Percentiles rank a stretch among this genome's conserved stretches.
phyloP scores from a whole-genome alignment of 2,797 vertebrate species.

The Malacoctenus gilli region DNA sequence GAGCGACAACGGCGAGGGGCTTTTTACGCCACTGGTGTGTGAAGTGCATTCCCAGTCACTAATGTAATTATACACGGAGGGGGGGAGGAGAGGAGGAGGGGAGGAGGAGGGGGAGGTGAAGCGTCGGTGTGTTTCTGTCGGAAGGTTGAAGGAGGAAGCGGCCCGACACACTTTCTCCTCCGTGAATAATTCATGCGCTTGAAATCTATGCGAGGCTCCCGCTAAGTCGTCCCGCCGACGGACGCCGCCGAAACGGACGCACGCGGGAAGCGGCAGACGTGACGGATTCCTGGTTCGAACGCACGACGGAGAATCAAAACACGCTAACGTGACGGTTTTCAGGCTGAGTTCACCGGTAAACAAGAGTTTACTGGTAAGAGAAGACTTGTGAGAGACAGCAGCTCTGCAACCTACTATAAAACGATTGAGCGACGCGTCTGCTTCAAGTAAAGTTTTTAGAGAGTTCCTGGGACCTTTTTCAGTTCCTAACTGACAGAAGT shows the following conservation, averaged over 20 bases:
- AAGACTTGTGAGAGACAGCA: too few relatives aligned
- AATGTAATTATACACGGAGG: conserved; percentile 51
- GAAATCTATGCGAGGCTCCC: conserved; percentile 52
- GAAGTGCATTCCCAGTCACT: conserved; percentile 45
- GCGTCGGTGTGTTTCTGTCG: background rate
- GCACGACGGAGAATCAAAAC: too few relatives aligned
- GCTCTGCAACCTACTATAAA: too few relatives aligned
- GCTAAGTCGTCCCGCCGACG: conserved; percentile 46
- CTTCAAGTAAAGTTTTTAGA: too few relatives aligned
- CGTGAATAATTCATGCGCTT: conserved; percentile 64
- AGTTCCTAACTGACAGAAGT: too few relatives aligned
- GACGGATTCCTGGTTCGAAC: background rate
- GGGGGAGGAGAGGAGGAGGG: background rate
- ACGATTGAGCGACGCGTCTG: too few relatives aligned
- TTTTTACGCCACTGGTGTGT: conserved; percentile 31
- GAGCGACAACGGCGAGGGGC: background rate
- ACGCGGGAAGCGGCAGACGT: background rate
- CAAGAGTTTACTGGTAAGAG: too few relatives aligned
- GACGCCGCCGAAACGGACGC: conserved; percentile 35
- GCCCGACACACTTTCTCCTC: conserved; percentile 38
- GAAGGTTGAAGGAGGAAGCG: conserved; percentile 35
- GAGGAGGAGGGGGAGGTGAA: too few relatives aligned
- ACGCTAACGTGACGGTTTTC: too few relatives aligned
- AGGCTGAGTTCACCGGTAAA: too few relatives aligned
- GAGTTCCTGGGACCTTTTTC: too few relatives aligned